Evolutionary conservation across 2,113 vertebrate species (phyloP).

Genomic region (Clarias macrocephalus): DNA sequence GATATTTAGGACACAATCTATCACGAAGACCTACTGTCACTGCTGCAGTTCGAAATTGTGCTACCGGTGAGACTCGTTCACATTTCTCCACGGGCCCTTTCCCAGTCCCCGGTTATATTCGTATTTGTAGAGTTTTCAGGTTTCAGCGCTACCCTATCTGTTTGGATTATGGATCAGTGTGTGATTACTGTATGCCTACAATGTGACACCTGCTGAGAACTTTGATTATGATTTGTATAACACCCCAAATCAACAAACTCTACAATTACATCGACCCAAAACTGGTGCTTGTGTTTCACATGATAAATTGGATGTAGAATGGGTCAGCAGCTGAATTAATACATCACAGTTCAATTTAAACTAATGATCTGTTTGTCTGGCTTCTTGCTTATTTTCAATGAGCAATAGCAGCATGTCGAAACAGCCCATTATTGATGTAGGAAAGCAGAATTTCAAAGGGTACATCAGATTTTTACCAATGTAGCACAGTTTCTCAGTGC

Average conservation of each 20-base stretch:
- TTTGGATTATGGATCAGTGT: slow-evolving; percentile 1
- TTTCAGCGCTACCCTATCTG: background rate
- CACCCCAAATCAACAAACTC: slow-evolving; percentile 1
- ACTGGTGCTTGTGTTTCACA: background rate
- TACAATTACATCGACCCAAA: slow-evolving; percentile 22
- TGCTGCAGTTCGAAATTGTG: background rate
- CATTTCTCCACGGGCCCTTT: background rate
- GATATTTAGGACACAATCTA: slow-evolving; percentile 1
- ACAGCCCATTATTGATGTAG: slow-evolving; percentile 2
- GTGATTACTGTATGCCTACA: slow-evolving; percentile 3
- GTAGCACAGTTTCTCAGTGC: slow-evolving; percentile 8
- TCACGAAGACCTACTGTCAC: background rate
- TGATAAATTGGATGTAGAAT: slow-evolving; percentile 15
- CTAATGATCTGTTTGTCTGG: background rate
- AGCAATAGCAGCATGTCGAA: slow-evolving; percentile 11
- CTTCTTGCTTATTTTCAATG: slow-evolving; percentile 7
- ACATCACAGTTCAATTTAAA: background rate
- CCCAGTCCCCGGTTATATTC: background rate
- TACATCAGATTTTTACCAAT: background rate
- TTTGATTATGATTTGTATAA: slow-evolving; percentile 12
- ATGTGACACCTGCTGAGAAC: slow-evolving; percentile 4
- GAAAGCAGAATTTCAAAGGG: background rate
- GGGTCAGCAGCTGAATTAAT: background rate
- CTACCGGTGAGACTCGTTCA: background rate
- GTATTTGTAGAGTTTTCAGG: background rate